Conservation (phyloP, 2,797 vertebrate species). For the Enoplosus armatus region DNA sequence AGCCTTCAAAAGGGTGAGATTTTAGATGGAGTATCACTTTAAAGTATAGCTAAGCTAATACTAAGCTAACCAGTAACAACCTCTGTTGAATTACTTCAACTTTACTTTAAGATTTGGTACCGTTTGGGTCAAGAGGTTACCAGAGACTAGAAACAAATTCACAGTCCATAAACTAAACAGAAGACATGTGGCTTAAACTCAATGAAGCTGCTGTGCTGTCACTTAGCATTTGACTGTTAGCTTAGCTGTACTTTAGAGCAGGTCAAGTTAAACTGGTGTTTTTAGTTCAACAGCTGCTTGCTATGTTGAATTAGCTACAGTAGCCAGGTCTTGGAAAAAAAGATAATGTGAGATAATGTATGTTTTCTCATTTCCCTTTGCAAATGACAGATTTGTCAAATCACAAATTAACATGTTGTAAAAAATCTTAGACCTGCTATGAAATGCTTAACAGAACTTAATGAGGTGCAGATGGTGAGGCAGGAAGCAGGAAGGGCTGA, state of each 20-base stretch:
- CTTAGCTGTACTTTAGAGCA: not conserved
- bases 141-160: not conserved
- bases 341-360: too few relatives aligned
- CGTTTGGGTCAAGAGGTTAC: not conserved
- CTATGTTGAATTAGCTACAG: not conserved
- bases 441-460: not conserved
- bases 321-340: too few relatives aligned
- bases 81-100: not conserved
- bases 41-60: not conserved
- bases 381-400: too few relatives aligned
- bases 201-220: not conserved
- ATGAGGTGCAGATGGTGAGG: conserved; percentile 30
- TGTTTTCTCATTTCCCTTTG: too few relatives aligned
- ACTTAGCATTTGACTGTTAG: not conserved
- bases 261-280: not conserved
- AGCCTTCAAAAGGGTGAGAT: not conserved
- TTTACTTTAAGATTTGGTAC: too few relatives aligned
- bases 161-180: not conserved
- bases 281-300: not conserved
- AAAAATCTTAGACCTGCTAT: not conserved
- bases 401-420: not conserved
- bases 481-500: conserved; percentile 4
- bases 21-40: not conserved
- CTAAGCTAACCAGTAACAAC: not conserved
- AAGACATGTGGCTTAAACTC: not conserved